Evolutionary conservation across 2,888 invertebrate species (phyloP), one percentile per base, ranked within the genome.

Genomic region (Leucania comma): DNA sequence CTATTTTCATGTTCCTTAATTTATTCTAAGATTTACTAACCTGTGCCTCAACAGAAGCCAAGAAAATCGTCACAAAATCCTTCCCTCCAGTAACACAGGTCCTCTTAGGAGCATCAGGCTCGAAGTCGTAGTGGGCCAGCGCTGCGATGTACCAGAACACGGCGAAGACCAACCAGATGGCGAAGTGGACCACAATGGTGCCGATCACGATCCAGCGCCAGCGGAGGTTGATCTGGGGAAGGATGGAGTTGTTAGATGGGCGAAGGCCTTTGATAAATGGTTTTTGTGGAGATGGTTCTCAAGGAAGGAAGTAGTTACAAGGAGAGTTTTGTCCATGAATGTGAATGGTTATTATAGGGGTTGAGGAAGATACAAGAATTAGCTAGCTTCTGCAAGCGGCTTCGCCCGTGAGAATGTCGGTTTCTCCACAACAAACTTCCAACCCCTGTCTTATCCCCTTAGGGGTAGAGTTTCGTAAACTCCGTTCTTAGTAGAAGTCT

Each of bases 151-250:
- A 96, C 95, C 95, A 96, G 90, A 95, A 95, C 0, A 94, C 90
- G 0, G 95, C 95, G 75, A 96, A 96, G 2, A 96, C 93, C 64
- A 95, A 78, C 95, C 95, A 96, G 82, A 96, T 93, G 0, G 93
- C 88, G 87, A 96, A 96, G 88, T 96, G 95, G 1, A 95, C 90
- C 3, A 95, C 90, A 1, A 95, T 90, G 0, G 95, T 96, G 24
- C 95, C 95, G 5, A 92, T 91, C 2, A 96, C 94, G 24, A 96
- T 95, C 95, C 95, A 96, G 1, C 95, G 95, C 95, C 95, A 96
- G 35, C 95, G 94, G 1, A 95, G 90, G 72, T 96, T 95, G 38
- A 96, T 96, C 95, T 96, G 84, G 1, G 3, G 14, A 63, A 6
- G 0, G 53, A 2, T 12, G 8, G 8, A 10, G 12, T 1, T 9